These are phyloP conservation scores for Tachina fera DNA, from an alignment of 2,888 invertebrate genomes.

Conservation along the genomic window DNA sequence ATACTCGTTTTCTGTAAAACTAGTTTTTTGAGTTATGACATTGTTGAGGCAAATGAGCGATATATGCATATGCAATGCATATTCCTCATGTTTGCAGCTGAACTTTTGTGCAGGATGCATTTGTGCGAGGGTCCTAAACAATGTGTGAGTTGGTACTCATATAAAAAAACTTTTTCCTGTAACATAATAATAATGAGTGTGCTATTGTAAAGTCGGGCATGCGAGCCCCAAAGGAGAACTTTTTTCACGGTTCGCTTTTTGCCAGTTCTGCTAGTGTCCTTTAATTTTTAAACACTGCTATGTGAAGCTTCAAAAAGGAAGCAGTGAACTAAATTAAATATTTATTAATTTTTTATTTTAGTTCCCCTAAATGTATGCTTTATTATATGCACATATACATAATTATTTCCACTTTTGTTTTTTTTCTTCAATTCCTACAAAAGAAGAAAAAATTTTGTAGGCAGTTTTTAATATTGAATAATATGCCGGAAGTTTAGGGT, in stretches of 20 bases:
- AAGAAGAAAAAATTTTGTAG: background rate
- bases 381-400: slow-evolving; percentile 12
- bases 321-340: background rate
- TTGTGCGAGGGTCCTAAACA: slow-evolving; percentile 7
- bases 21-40: too few relatives aligned
- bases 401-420: slow-evolving; percentile 25
- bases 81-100: background rate
- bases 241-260: slow-evolving; percentile 33
- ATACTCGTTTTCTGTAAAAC: background rate
- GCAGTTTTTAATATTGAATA: slow-evolving; percentile 30
- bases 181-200: slow-evolving; percentile 51
- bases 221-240: background rate
- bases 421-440: slow-evolving; percentile 31
- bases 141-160: background rate
- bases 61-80: too few relatives aligned
- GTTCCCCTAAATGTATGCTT: background rate
- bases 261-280: slow-evolving; percentile 26
- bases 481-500: slow-evolving; percentile 39
- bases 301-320: background rate
- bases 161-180: background rate
- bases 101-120: slow-evolving; percentile 14
- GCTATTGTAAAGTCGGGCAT: slow-evolving; percentile 4
- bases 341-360: background rate
- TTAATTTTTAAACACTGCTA: slow-evolving; percentile 5
- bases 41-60: too few relatives aligned